These are phyloP conservation scores for Halotydeus destructor DNA, from an alignment of 1,140 invertebrate genomes.

Conservation along the genomic window DNA sequence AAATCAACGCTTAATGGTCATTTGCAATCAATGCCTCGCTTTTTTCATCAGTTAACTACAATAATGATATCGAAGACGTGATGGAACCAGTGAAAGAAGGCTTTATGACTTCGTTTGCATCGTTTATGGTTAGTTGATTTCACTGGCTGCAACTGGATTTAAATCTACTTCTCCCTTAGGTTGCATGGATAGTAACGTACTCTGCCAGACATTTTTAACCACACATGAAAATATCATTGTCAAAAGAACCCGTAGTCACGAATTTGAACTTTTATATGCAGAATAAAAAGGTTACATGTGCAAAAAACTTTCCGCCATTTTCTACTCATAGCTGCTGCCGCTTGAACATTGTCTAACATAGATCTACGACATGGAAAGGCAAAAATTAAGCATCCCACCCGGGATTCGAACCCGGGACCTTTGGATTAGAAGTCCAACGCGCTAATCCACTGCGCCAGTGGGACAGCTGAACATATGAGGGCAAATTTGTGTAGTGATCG, in stretches of 20 bases:
- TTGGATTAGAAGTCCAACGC: constrained; percentile 25
- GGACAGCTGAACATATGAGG: too few species aligned
- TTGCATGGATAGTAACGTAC: constrained; percentile 7
- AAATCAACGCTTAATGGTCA: background rate
- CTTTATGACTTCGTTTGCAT: constrained; percentile 12
- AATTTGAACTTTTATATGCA: too few species aligned
- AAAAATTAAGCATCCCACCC: constrained; percentile 18
- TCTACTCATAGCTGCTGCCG: too few species aligned
- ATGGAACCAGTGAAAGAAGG: constrained; percentile 11
- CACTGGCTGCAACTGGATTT: background rate
- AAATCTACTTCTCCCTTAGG: constrained; percentile 3
- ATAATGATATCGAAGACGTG: constrained; percentile 9
- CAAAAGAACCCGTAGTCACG: too few species aligned
- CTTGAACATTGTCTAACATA: too few species aligned
- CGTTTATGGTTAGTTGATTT: constrained; percentile 10
- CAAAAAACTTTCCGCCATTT: too few species aligned
- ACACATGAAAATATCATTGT: too few species aligned
- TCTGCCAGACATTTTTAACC: constrained; percentile 6
- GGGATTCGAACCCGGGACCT: constrained; percentile 24
- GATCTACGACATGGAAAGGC: too few species aligned
- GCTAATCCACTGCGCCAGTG: constrained; percentile 24
- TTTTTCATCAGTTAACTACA: constrained; percentile 7
- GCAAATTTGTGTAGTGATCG: too few species aligned
- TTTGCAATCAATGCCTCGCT: background rate
- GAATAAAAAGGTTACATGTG: too few species aligned